Percentiles rank a stretch among this genome's conserved stretches.
These are phyloP conservation scores for Nemoura dubitans DNA, from an alignment of 2,888 invertebrate genomes.

Conservation along the genomic window DNA sequence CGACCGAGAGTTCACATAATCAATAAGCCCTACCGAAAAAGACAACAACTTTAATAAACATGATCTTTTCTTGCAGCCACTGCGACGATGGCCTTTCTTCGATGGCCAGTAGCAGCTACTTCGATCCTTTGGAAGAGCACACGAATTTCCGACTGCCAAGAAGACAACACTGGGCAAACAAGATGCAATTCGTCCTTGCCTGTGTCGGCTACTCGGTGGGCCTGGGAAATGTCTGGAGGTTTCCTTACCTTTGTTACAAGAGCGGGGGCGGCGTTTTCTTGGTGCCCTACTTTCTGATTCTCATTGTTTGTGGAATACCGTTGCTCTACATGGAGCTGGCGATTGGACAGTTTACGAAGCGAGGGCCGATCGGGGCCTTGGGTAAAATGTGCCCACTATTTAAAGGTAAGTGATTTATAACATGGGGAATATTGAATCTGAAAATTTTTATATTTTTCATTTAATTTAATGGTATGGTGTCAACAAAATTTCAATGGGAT, in stretches of 20 bases:
- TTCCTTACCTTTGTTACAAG: constrained; percentile 91
- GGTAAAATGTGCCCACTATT: constrained; percentile 92
- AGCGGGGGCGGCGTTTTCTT: constrained; percentile 93
- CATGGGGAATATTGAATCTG: neutral
- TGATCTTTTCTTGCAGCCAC: constrained; percentile 64
- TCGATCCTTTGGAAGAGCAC: constrained; percentile 53
- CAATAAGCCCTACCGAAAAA: neutral
- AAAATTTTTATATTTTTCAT: too few relatives aligned
- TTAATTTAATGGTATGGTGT: too few relatives aligned
- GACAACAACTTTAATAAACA: too few relatives aligned
- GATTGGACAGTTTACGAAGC: constrained; percentile 90
- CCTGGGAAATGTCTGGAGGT: constrained; percentile 90
- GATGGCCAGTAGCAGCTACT: constrained; percentile 78
- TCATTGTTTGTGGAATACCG: constrained; percentile 90
- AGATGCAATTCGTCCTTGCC: constrained; percentile 88
- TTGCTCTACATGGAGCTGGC: constrained; percentile 94
- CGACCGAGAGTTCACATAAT: neutral
- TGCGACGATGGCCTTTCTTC: constrained; percentile 79
- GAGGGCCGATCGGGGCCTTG: constrained; percentile 91
- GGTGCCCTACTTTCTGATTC: constrained; percentile 92
- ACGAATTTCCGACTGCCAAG: constrained; percentile 65
- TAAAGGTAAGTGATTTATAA: constrained; percentile 83
- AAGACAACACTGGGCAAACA: constrained; percentile 87
- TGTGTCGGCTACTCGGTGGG: constrained; percentile 91
- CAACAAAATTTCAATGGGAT: too few relatives aligned